These are phyloP conservation scores for Terebella lapidaria DNA, from an alignment of 2,888 invertebrate species.

Conservation along the genomic window DNA sequence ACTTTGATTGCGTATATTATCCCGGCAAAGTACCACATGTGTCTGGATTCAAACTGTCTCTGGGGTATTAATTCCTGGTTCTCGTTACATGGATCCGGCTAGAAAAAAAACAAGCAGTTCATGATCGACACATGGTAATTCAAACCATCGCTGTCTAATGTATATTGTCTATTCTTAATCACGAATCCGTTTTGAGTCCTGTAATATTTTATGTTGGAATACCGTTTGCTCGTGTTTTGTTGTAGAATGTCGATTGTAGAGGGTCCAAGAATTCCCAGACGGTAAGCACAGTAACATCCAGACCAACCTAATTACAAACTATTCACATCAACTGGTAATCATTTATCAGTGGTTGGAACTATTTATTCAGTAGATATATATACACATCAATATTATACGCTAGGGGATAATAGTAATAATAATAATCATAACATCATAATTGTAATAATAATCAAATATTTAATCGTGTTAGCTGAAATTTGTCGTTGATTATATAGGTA, in stretches of 20 bases:
- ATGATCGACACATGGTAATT: neutral
- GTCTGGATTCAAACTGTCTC: constrained; percentile 25
- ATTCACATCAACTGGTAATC: constrained; percentile 29
- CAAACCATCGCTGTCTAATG: neutral
- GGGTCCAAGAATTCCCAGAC: constrained; percentile 30
- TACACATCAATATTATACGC: no score
- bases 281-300: constrained; percentile 27
- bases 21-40: constrained; percentile 32
- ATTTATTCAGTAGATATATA: no score
- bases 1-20: constrained; percentile 30
- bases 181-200: neutral
- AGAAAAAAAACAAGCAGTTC: constrained; percentile 1
- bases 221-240: constrained; percentile 22
- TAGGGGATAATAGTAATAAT: no score
- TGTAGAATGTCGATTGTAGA: constrained; percentile 17
- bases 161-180: neutral
- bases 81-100: constrained; percentile 27
- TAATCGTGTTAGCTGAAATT: no score
- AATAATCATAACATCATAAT: no score
- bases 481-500: no score
- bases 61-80: constrained; percentile 27
- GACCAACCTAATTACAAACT: constrained; percentile 26
- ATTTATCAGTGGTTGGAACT: constrained; percentile 29
- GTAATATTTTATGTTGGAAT: no score
- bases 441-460: no score